Conservation (phyloP, 23 tunicate genomes). For the Corella eumyota region DNA sequence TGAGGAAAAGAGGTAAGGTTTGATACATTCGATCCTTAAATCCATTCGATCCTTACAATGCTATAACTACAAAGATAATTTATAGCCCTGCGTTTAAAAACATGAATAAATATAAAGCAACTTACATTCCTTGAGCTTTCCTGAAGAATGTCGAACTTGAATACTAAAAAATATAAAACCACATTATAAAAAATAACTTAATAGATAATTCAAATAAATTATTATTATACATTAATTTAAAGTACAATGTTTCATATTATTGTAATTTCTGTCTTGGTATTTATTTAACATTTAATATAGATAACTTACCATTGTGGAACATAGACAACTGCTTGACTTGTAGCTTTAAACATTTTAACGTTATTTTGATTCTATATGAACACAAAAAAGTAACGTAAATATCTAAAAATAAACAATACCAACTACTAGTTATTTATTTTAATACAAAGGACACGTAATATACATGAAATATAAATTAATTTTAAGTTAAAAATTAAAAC, state of each 20-base stretch:
- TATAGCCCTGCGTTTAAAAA: background rate
- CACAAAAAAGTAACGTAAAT: too few relatives aligned
- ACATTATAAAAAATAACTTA: background rate
- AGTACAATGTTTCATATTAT: background rate
- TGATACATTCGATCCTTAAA: too few relatives aligned
- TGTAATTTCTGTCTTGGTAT: background rate
- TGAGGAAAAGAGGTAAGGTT: too few relatives aligned
- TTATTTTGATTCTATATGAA: too few relatives aligned
- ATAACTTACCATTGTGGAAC: slow-evolving; percentile 60
- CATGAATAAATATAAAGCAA: background rate
- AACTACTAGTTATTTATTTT: too few relatives aligned
- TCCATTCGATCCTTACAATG: too few relatives aligned
- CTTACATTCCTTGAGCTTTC: slow-evolving; percentile 93
- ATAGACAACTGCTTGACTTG: slow-evolving; percentile 24
- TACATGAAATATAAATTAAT: too few relatives aligned
- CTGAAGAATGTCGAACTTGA: slow-evolving; percentile 95
- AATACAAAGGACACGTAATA: too few relatives aligned
- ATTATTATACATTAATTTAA: background rate
- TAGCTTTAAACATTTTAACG: slow-evolving; percentile 16
- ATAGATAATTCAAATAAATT: background rate
- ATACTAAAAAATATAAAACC: slow-evolving; percentile 16
- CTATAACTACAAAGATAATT: too few relatives aligned
- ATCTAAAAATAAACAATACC: too few relatives aligned
- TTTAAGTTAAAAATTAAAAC: too few relatives aligned
- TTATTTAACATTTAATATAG: background rate